Percentiles rank a stretch among this genome's conserved stretches.
Conservation (phyloP, 2,888 invertebrate genomes). For the Chironomus riparius region DNA sequence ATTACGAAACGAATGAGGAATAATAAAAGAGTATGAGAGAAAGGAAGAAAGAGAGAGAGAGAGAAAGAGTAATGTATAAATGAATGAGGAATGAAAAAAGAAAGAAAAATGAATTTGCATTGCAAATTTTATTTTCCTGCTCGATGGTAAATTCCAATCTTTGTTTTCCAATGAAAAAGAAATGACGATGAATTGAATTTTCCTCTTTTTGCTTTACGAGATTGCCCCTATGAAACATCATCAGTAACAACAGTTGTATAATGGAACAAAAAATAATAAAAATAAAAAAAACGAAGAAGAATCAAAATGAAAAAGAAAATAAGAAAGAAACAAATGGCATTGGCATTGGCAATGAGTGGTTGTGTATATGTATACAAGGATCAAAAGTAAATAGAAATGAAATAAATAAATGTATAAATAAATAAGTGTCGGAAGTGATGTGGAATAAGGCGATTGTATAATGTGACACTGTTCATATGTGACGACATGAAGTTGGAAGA, state of each 20-base stretch:
- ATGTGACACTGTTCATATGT: too few relatives aligned
- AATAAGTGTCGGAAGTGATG: constrained; percentile 5
- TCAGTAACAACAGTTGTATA: not conserved
- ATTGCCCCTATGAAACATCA: not conserved
- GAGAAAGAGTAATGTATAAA: not conserved
- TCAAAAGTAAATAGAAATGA: not conserved
- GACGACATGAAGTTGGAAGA: too few relatives aligned
- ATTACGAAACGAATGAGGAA: not conserved
- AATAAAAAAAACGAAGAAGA: too few relatives aligned
- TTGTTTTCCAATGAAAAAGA: not conserved
- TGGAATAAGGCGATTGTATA: not conserved
- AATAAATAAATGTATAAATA: constrained; percentile 10
- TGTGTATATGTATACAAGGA: too few relatives aligned
- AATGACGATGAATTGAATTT: not conserved
- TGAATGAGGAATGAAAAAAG: not conserved
- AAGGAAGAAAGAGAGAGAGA: too few relatives aligned
- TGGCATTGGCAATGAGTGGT: not conserved
- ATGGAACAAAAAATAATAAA: too few relatives aligned
- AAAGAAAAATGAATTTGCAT: not conserved
- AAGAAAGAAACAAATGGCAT: not conserved
- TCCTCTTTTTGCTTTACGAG: not conserved
- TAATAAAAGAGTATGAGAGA: not conserved
- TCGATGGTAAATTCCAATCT: not conserved
- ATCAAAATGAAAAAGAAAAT: not conserved
- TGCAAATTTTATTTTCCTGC: not conserved